Percentiles rank a stretch among this genome's conserved stretches.
Evolutionary conservation across 2,888 invertebrate genomes (phyloP).

Genomic region (Crossocerus cetratus): DNA sequence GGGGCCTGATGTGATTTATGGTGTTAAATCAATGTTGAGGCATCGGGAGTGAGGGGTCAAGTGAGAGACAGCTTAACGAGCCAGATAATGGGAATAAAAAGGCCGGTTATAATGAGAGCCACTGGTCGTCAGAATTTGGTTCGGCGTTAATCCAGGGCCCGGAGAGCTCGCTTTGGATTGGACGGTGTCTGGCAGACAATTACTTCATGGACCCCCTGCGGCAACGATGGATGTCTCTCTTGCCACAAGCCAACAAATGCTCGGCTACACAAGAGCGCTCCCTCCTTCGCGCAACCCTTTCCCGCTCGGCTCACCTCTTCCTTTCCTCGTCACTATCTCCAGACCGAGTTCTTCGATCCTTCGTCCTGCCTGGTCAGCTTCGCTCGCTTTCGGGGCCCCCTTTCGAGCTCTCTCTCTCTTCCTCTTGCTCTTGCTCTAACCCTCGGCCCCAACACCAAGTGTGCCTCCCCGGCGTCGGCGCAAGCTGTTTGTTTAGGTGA

Average conservation of each 20-base stretch:
- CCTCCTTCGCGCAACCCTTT: slow-evolving; percentile 39
- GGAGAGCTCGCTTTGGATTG: slow-evolving; percentile 58
- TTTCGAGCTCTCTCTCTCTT: slow-evolving; percentile 26
- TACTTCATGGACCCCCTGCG: slow-evolving; percentile 74
- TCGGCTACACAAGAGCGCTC: slow-evolving; percentile 52
- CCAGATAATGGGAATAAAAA: neutral
- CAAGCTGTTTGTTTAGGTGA: slow-evolving; percentile 75
- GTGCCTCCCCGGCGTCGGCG: slow-evolving; percentile 48
- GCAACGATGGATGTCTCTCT: slow-evolving; percentile 75
- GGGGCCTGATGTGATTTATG: neutral
- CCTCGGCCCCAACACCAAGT: slow-evolving; percentile 19
- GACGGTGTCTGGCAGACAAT: slow-evolving; percentile 74
- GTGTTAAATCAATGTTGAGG: neutral
- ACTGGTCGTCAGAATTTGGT: slow-evolving; percentile 62
- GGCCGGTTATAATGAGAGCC: slow-evolving; percentile 61
- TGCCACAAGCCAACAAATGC: slow-evolving; percentile 63
- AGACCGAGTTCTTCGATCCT: slow-evolving; percentile 18
- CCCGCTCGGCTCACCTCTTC: slow-evolving; percentile 29
- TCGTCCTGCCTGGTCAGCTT: slow-evolving; percentile 17
- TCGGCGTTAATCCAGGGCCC: slow-evolving; percentile 64
- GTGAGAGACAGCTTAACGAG: slow-evolving; percentile 1
- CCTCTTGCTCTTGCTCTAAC: slow-evolving; percentile 35
- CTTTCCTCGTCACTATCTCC: slow-evolving; percentile 25
- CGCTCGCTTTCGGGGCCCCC: slow-evolving; percentile 37
- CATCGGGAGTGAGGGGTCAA: neutral